Percentiles rank a stretch among this genome's conserved stretches.
phyloP scores from a whole-genome alignment of 2,113 vertebrate genomes.

The Periophthalmus modestus region DNA sequence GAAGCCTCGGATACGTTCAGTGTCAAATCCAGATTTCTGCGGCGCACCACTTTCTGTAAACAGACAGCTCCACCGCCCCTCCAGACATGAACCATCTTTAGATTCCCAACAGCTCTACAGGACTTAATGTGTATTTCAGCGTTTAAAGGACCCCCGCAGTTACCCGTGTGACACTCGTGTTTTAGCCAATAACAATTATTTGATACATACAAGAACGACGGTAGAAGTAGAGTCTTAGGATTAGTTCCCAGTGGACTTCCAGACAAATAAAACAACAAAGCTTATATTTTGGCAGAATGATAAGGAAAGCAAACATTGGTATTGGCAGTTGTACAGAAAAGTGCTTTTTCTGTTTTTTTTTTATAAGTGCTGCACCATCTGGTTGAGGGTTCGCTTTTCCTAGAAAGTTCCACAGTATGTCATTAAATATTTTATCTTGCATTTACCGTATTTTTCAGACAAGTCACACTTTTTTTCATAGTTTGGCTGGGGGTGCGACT shows the following conservation, averaged over 20 bases:
- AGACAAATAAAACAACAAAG: slow-evolving; percentile 25
- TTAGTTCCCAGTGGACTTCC: slow-evolving; percentile 19
- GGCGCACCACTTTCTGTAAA: slow-evolving; percentile 5
- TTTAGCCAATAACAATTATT: slow-evolving; percentile 38
- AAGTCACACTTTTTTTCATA: too few relatives aligned
- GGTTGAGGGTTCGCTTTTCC: too few relatives aligned
- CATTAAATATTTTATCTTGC: too few relatives aligned
- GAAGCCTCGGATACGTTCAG: background rate
- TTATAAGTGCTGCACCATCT: too few relatives aligned
- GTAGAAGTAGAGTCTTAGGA: background rate
- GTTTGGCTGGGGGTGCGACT: too few relatives aligned
- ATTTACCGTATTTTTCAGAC: too few relatives aligned
- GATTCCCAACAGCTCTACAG: slow-evolving; percentile 16
- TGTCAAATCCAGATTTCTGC: background rate
- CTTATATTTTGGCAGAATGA: slow-evolving; percentile 23
- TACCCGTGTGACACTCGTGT: slow-evolving; percentile 39
- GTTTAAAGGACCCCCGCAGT: slow-evolving; percentile 46
- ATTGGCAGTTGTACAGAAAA: background rate
- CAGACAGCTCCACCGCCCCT: slow-evolving; percentile 15
- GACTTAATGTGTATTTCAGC: slow-evolving; percentile 13
- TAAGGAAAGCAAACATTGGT: background rate
- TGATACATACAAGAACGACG: slow-evolving; percentile 38
- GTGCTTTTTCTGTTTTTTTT: too few relatives aligned
- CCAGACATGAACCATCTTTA: slow-evolving; percentile 8
- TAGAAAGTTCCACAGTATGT: too few relatives aligned